phyloP scores from a whole-genome alignment of 1,140 invertebrate genomes.

The Tachypleus tridentatus region DNA sequence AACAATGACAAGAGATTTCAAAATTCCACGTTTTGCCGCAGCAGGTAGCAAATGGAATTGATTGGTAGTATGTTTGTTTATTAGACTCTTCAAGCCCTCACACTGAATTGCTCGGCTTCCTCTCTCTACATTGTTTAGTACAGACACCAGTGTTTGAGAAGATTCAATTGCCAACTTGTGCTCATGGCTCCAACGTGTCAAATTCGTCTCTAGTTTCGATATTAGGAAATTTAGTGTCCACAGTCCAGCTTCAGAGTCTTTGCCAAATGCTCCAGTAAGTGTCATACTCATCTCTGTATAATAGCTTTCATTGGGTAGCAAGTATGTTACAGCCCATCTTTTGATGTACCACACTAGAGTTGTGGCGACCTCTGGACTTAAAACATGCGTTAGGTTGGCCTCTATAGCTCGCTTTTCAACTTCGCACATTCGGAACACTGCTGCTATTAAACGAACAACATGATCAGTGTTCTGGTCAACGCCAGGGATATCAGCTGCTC shows the following conservation, averaged over 20 bases:
- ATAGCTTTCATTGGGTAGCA: conserved; percentile 48
- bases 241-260: conserved; percentile 42
- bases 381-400: conserved; percentile 44
- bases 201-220: conserved; percentile 45
- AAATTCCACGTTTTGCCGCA: conserved; percentile 30
- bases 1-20: conserved; percentile 36
- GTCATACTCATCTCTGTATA: conserved; percentile 50
- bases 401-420: conserved; percentile 51
- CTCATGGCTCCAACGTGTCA: conserved; percentile 46
- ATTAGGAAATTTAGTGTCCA: conserved; percentile 51
- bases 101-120: conserved; percentile 33
- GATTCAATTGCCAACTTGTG: conserved; percentile 44
- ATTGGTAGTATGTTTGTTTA: conserved; percentile 31
- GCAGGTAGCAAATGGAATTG: conserved; percentile 31
- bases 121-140: conserved; percentile 45
- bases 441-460: conserved; percentile 49
- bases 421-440: conserved; percentile 52
- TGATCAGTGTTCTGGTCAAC: conserved; percentile 43
- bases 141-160: conserved; percentile 41
- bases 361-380: conserved; percentile 68
- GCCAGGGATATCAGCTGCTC: conserved; percentile 36
- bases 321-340: conserved; percentile 59
- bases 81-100: conserved; percentile 32
- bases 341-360: conserved; percentile 68
- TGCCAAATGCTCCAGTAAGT: conserved; percentile 47